Base-by-base conservation (phyloP, 2,113 vertebrate species). In the Lamprotornis superbus region DNA sequence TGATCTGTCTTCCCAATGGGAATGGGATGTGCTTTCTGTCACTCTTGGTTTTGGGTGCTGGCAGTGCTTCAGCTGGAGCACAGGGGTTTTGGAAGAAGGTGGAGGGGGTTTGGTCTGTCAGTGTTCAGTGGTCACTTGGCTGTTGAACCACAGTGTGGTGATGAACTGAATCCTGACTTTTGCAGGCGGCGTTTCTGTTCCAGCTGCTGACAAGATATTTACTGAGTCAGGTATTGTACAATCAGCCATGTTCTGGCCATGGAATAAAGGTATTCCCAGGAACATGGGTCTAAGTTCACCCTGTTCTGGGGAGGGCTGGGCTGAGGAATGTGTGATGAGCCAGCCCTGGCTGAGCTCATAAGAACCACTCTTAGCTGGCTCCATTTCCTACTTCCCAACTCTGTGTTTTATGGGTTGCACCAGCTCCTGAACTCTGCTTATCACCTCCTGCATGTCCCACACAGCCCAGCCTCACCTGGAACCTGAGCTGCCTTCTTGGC, bases 191-290 rank as follows among this genome's bases (percentile, higher is more conserved):
- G 15, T 99, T 99, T 84, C 95, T 99, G 76, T 98, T 99, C 95
- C 98, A 98, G 71, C 93, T 99, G 57, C 98, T 99, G 96, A 98
- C 98, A 9, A 88, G 98, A 76, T 99, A 99, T 85, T 97, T 99
- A 21, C 98, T 99, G 96, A 99, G 98, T 68, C 99, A 99, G 96
- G 99, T 99, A 98, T 11, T 83, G 92, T 94, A n/a, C 30, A 27
- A 83, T 37, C 14, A 57, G 19, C 47, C 24, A 50, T 60, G 37
- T 49, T 59, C 78, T 77, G 78, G 67, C 25, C 30, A 4, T 17
- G 56, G 57, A 23, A 19, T 40, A 33, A 47, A 87, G 28, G 30
- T 49, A 23, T 27, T 89, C 57, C 64, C 61, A 20, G 46, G 25
- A 61, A 25, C 19, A 4, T 13, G 56, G 42, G 57, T 67, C 61